Base-by-base conservation (phyloP, 2,888 invertebrate genomes). In the Drosophila yooni region DNA sequence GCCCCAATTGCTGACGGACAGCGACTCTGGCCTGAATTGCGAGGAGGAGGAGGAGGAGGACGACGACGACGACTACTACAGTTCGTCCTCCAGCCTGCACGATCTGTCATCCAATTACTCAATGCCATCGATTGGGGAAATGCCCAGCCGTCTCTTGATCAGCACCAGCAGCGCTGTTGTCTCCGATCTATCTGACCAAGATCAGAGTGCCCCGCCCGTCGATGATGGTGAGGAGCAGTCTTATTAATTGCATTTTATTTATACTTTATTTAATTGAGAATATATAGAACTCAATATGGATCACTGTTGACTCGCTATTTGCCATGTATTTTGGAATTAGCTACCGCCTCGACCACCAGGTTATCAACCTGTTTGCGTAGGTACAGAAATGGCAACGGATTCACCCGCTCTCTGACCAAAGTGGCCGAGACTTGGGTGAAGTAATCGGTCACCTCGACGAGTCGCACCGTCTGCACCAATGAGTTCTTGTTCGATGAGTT, bases 111-210 rank as follows among this genome's bases (percentile, higher is more conserved):
- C 61, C 0, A 2, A 13, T 25, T 15, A 15, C 4, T 25, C 46
- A 56, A 38, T 68, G n/a, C 62, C 68, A 0, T 83, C 75, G 7
- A 70, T 79, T 58, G 87, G 81, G 7, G 82, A 82, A 40, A 57
- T 79, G 31, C 82, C 84, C 21, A 82, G 81, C n/a, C 84, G 60
- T 4, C 61, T 78, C 2, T 40, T 88, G 36, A 59, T 83, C 59
- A 87, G 87, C 75, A 88, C 89, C 29, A 88, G 87, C 74, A 87
- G 87, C 62, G 87, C 69, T 6, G 87, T 56, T 21, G 62, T 87
- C 6, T 87, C 87, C 0, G 87, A 84, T 18, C 15, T 52, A 1
- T 74, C 74, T 1, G 57, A 34, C 6, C 25, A 5, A 21, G 15
- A 64, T 11, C 15, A 31, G 0, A 27, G 2, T 15, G 36, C 25